These are phyloP conservation scores for Sisor rabdophorus DNA, from an alignment of 2,113 vertebrate species.

Conservation along the genomic window DNA sequence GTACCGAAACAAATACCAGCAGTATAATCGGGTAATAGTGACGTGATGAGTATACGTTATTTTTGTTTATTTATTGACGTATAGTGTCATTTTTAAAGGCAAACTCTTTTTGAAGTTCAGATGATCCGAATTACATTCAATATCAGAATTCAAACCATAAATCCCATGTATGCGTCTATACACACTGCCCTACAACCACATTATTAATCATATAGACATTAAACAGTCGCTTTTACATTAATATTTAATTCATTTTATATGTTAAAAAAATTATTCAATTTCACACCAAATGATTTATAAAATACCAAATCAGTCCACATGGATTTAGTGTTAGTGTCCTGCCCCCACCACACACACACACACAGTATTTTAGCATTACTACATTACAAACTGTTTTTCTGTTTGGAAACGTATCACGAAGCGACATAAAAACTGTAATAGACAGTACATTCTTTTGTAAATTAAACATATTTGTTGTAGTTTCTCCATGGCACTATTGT, in stretches of 20 bases:
- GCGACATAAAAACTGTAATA: not conserved
- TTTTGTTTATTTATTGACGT: too few species aligned
- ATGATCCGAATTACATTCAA: too few species aligned
- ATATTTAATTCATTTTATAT: not conserved
- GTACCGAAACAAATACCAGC: too few species aligned
- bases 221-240: not conserved
- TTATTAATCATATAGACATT: not conserved
- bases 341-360: not conserved
- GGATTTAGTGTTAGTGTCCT: not conserved
- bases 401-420: not conserved
- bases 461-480: not conserved
- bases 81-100: too few species aligned
- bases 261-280: too few species aligned
- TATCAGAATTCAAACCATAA: not conserved
- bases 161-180: not conserved
- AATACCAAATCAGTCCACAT: not conserved
- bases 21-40: too few species aligned
- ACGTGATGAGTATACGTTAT: too few species aligned
- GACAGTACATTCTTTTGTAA: not conserved
- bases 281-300: too few species aligned
- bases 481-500: not conserved
- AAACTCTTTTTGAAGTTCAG: not conserved
- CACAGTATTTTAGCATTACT: not conserved
- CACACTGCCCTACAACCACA: not conserved
- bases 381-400: not conserved